Evolutionary conservation across 1,140 invertebrate species (phyloP).

Genomic region (Drosophila ercepeae): DNA sequence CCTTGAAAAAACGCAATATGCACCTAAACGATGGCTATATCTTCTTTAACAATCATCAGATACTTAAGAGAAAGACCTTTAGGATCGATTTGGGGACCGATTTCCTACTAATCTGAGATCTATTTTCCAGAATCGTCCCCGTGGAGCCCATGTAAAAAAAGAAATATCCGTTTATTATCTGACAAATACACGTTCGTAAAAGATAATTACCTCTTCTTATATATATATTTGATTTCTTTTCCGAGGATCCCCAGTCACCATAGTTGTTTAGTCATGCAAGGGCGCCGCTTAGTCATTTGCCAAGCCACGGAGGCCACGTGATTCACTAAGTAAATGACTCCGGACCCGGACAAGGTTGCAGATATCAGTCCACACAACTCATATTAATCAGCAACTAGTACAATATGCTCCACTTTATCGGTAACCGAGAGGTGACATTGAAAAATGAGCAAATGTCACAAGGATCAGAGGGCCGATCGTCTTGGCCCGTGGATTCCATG

Average conservation of each 20-base stretch:
- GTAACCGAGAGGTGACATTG: conserved; percentile 30
- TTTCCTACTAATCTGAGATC: too few species aligned
- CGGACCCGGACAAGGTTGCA: conserved; percentile 49
- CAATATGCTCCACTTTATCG: conserved; percentile 57
- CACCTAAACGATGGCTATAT: too few species aligned
- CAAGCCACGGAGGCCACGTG: conserved; percentile 30
- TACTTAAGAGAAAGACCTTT: too few species aligned
- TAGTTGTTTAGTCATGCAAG: conserved; percentile 43
- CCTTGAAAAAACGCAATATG: too few species aligned
- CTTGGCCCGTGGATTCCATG: neutral
- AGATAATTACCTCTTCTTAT: too few species aligned
- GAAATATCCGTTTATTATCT: too few species aligned
- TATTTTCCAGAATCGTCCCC: too few species aligned
- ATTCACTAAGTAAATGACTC: conserved; percentile 57
- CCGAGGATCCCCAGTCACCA: neutral
- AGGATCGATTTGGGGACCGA: too few species aligned
- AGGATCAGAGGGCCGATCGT: conserved; percentile 30
- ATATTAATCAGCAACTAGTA: conserved; percentile 55
- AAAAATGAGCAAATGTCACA: conserved; percentile 55
- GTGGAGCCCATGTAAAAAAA: too few species aligned
- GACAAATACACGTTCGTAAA: too few species aligned
- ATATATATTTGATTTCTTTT: neutral
- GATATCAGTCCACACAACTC: conserved; percentile 37
- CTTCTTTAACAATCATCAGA: too few species aligned
- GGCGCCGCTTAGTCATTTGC: conserved; percentile 34